A percentile compares a stretch with the other conserved stretches of the same genome.
Conservation (phyloP, 1,140 invertebrate genomes). For the Drosophila murphyi region DNA sequence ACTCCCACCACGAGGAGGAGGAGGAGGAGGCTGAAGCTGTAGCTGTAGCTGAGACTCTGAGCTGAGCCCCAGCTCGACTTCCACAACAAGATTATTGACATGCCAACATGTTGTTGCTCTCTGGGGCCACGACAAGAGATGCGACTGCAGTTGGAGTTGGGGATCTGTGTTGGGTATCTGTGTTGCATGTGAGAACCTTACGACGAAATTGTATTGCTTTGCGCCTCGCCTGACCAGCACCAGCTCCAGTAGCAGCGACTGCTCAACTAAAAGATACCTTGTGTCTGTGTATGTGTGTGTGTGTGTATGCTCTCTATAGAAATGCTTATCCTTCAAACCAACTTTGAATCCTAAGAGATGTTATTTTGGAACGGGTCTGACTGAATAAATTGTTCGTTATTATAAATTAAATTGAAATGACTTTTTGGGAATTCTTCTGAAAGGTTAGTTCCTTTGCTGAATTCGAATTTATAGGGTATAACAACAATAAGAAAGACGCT, state of each 20-base stretch:
- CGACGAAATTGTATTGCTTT: slow-evolving; percentile 72
- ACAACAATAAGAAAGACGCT: slow-evolving; percentile 38
- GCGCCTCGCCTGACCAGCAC: slow-evolving; percentile 19
- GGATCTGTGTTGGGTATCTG: background rate
- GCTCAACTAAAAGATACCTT: background rate
- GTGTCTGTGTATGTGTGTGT: background rate
- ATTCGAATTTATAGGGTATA: slow-evolving; percentile 21
- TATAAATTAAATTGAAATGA: no score
- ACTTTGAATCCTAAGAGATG: no score
- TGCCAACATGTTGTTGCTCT: slow-evolving; percentile 80
- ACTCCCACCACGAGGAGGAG: slow-evolving; percentile 35
- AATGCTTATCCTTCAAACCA: no score
- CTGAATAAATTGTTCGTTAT: no score
- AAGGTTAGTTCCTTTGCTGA: no score
- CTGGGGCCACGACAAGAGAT: slow-evolving; percentile 22
- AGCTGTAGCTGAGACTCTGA: slow-evolving; percentile 7
- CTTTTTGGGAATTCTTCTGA: no score
- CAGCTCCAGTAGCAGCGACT: background rate
- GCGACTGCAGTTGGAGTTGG: slow-evolving; percentile 5
- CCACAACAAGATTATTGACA: slow-evolving; percentile 76
- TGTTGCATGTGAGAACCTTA: slow-evolving; percentile 62
- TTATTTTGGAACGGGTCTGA: no score
- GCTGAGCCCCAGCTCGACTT: slow-evolving; percentile 19
- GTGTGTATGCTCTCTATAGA: no score
- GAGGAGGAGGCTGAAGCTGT: no score